Percentiles rank a stretch among this genome's conserved stretches.
These are phyloP conservation scores for Dendrolimus houi DNA, from an alignment of 2,888 invertebrate genomes.

Conservation along the genomic window DNA sequence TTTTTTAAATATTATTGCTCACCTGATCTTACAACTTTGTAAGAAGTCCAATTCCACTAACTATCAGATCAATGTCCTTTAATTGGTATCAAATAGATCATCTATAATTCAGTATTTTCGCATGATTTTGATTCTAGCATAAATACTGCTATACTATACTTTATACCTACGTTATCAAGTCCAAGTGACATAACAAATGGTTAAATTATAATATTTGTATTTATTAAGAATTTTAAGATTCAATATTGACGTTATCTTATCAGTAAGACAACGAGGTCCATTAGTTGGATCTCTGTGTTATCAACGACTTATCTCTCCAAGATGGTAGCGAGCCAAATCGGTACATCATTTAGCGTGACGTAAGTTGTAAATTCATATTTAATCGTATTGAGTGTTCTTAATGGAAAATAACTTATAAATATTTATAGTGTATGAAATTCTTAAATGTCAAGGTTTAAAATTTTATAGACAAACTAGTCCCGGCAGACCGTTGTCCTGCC, in stretches of 20 bases:
- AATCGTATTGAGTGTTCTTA: conserved; percentile 23
- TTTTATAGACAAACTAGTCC: too few species aligned
- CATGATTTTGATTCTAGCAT: too few species aligned
- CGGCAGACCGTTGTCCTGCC: too few species aligned
- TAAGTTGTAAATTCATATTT: conserved; percentile 35
- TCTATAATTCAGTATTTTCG: too few species aligned
- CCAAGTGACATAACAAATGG: background rate
- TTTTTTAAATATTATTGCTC: too few species aligned
- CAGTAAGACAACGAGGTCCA: conserved; percentile 41
- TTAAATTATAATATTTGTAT: conserved; percentile 4
- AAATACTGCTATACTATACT: too few species aligned
- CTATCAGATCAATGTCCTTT: too few species aligned
- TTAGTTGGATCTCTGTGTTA: conserved; percentile 48
- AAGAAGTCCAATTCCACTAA: too few species aligned
- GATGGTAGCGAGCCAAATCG: conserved; percentile 45
- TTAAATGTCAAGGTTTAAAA: too few species aligned
- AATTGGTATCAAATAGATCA: too few species aligned
- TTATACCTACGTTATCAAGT: too few species aligned
- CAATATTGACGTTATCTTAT: conserved; percentile 53
- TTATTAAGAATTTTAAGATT: conserved; percentile 26
- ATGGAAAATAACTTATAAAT: background rate
- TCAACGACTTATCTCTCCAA: conserved; percentile 44
- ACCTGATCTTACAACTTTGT: too few species aligned
- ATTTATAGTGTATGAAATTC: background rate
- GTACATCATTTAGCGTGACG: conserved; percentile 34